Conservation (phyloP, 2,113 vertebrate genomes). For the Pterophyllum scalare region DNA sequence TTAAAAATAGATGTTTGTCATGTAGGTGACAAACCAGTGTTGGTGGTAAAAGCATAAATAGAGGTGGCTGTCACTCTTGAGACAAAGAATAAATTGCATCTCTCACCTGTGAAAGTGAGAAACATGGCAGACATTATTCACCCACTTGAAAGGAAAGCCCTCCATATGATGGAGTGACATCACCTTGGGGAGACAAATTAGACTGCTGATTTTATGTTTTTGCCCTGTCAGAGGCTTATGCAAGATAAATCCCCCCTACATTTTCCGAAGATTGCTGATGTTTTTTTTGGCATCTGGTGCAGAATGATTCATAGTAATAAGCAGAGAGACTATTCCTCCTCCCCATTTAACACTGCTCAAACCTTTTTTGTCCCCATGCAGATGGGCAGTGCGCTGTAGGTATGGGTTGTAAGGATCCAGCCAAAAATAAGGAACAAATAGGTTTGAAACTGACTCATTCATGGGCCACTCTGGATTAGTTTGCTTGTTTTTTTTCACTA, state of each 20-base stretch:
- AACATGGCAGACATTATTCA: constrained; percentile 56
- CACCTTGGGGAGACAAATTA: constrained; percentile 78
- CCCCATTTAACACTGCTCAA: constrained; percentile 44
- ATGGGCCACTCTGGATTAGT: constrained; percentile 5
- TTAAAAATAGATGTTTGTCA: constrained; percentile 45
- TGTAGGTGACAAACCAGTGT: constrained; percentile 30
- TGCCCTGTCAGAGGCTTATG: constrained; percentile 65
- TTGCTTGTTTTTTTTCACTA: constrained; percentile 66
- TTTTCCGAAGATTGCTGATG: constrained; percentile 73
- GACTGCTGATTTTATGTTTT: constrained; percentile 78
- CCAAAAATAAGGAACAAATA: background rate
- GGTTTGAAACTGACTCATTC: constrained; percentile 21
- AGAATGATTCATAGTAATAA: constrained; percentile 72
- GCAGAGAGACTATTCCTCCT: constrained; percentile 34
- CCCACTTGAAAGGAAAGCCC: constrained; percentile 58
- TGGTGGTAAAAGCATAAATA: constrained; percentile 52
- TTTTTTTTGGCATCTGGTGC: constrained; percentile 71
- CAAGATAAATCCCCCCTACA: constrained; percentile 67
- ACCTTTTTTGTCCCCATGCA: constrained; percentile 18
- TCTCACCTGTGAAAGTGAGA: constrained; percentile 66
- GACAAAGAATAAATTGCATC: constrained; percentile 51
- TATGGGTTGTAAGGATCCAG: constrained; percentile 21
- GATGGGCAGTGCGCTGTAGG: constrained; percentile 16
- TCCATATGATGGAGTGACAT: constrained; percentile 71
- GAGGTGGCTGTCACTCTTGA: constrained; percentile 41